Conservation (phyloP, 1,140 invertebrate genomes). For the Lordiphosa clarofinis region DNA sequence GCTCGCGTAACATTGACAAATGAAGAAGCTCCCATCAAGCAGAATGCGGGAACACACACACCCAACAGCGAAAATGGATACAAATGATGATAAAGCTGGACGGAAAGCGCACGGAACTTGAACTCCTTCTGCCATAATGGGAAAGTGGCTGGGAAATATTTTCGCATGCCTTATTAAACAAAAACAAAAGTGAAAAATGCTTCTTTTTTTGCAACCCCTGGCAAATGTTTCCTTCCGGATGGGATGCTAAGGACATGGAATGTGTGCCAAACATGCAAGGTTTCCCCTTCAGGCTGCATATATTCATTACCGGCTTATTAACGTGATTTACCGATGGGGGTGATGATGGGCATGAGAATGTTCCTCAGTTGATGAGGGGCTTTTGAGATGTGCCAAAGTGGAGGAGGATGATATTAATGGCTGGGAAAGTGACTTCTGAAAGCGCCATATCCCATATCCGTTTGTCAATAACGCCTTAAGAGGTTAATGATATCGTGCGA, state of each 20-base stretch:
- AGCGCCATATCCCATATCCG: slow-evolving; percentile 64
- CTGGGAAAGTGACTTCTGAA: slow-evolving; percentile 69
- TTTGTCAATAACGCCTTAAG: slow-evolving; percentile 59
- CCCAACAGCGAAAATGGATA: slow-evolving; percentile 59
- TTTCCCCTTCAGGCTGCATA: slow-evolving; percentile 15
- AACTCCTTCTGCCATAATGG: slow-evolving; percentile 11
- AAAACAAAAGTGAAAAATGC: slow-evolving; percentile 69
- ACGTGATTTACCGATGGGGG: slow-evolving; percentile 73
- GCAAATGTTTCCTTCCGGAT: slow-evolving; percentile 65
- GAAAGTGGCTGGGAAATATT: slow-evolving; percentile 48
- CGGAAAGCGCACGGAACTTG: slow-evolving; percentile 4
- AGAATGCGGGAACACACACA: slow-evolving; percentile 1
- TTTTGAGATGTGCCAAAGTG: slow-evolving; percentile 11
- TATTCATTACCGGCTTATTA: slow-evolving; percentile 75
- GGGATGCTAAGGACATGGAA: slow-evolving; percentile 41
- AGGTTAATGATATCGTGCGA: slow-evolving; percentile 65
- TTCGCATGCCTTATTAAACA: slow-evolving; percentile 74
- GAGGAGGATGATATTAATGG: slow-evolving; percentile 12
- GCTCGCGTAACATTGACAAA: slow-evolving; percentile 69
- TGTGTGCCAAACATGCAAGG: slow-evolving; percentile 74
- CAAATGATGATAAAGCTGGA: slow-evolving; percentile 61
- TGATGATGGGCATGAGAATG: slow-evolving; percentile 36
- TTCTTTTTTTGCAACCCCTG: slow-evolving; percentile 19
- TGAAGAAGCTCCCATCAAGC: slow-evolving; percentile 53
- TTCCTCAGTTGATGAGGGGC: neutral